These are phyloP conservation scores for Tinea pellionella DNA, from an alignment of 2,888 invertebrate genomes.

Conservation along the genomic window DNA sequence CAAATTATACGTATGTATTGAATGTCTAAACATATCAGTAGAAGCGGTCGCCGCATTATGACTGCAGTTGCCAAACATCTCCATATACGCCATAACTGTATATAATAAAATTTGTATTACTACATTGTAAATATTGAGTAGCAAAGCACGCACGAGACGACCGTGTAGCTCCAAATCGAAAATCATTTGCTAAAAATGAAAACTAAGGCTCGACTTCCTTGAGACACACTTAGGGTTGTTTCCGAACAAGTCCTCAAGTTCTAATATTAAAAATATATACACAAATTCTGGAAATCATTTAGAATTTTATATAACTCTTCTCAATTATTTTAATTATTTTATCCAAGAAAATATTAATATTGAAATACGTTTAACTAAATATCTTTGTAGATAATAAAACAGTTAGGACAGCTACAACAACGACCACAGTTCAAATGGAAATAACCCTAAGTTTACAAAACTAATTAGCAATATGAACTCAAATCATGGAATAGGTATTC, in stretches of 20 bases:
- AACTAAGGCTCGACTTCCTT: background rate
- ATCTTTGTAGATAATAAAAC: no score
- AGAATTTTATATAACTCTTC: no score
- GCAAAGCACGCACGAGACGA: background rate
- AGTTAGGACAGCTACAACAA: no score
- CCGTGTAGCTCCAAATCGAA: background rate
- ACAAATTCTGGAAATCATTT: no score
- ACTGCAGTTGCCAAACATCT: slow-evolving; percentile 92
- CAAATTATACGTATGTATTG: slow-evolving; percentile 83
- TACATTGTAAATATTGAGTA: background rate
- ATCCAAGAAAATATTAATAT: no score
- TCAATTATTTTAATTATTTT: no score
- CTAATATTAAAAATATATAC: no score
- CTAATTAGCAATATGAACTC: slow-evolving; percentile 3
- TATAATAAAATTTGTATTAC: slow-evolving; percentile 18
- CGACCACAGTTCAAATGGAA: background rate
- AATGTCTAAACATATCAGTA: slow-evolving; percentile 86
- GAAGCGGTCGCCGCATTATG: slow-evolving; percentile 71
- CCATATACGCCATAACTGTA: slow-evolving; percentile 96
- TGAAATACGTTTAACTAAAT: no score
- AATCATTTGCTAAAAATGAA: slow-evolving; percentile 16
- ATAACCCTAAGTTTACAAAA: background rate
- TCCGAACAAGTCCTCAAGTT: background rate
- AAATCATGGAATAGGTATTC: slow-evolving; percentile 11
- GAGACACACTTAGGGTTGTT: background rate